Evolutionary conservation across 2,888 invertebrate genomes (phyloP), one percentile per base, ranked within the genome.

Genomic region (Dimorphilus gyrociliatus): DNA sequence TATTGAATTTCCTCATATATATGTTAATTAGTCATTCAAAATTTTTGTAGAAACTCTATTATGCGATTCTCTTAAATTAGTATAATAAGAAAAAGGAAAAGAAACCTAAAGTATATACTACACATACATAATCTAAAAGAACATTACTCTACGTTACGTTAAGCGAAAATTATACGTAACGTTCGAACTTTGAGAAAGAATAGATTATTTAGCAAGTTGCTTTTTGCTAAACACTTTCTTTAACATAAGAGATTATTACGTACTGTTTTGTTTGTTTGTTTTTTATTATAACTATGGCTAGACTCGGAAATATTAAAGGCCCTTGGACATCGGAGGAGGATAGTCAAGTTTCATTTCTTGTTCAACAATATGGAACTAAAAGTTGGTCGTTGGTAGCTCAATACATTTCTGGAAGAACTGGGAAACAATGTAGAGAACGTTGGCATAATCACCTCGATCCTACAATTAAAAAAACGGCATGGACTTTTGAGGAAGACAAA

Each of bases 401-500:
- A 37, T 81, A 86, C 63, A 66, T 92, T 29, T 81, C 81, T 81
- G 90, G 59, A 2, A 73, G 92, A 41, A 88, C 90, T 59, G 90
- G 92, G 7, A 92, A 92, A 64, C 90, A 92, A 62, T 92, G 92
- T 62, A 74, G 92, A 40, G 92, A 92, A 63, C 70, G 63, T 44
- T 92, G 92, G 92, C 92, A 92, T 68, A 92, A 92, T 60, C 90
- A 92, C 58, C 67, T 92, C 14, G 88, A 90, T 63, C 92, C 92
- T 0, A 79, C 78, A 23, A 90, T 92, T 48, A 88, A 86, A 64
- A 92, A 92, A 63, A 78, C 80, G 0, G 85, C 88, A 0, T 92
- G 92, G 90, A 88, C 86, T 1, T 81, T 82, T 44, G 78, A 80
- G 33, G 90, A 92, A 58, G 72, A 79, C 40, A 72, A 80, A 8